phyloP scores from a whole-genome alignment of 2,888 invertebrate species.

The Ormyrus nitidulus region DNA sequence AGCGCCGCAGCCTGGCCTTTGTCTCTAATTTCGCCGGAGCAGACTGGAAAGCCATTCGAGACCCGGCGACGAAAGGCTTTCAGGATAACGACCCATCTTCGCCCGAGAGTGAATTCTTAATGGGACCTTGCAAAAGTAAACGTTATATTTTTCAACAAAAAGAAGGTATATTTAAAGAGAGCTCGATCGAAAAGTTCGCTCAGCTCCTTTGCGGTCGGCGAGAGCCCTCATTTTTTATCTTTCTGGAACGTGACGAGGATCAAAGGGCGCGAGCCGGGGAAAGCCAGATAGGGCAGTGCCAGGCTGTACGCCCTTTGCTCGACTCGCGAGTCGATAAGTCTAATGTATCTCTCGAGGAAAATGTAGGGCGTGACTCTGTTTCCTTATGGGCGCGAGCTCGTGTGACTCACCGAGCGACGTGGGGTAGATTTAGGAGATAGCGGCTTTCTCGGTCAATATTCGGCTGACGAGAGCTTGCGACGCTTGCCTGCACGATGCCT shows the following conservation, averaged over 20 bases:
- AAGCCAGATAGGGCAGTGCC: conserved; percentile 47
- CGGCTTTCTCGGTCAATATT: conserved; percentile 35
- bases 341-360: conserved; percentile 62
- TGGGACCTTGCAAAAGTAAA: not conserved
- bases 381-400: not conserved
- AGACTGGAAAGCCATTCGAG: conserved; percentile 21
- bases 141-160: too few species aligned
- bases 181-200: too few species aligned
- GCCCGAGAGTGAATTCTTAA: not conserved
- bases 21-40: too few species aligned
- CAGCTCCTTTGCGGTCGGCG: not conserved
- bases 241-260: conserved; percentile 23
- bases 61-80: conserved; percentile 7
- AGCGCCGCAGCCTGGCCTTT: not conserved
- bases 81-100: conserved; percentile 8
- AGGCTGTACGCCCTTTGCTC: conserved; percentile 5
- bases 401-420: conserved; percentile 12
- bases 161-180: too few species aligned
- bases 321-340: conserved; percentile 67
- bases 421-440: conserved; percentile 40
- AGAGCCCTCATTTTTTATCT: conserved; percentile 17
- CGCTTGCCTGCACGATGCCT: not conserved
- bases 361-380: conserved; percentile 62
- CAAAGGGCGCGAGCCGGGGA: conserved; percentile 32
- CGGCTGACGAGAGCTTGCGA: not conserved